Base-by-base conservation (phyloP, 2,888 invertebrate species). In the Mythimna lalbum region DNA sequence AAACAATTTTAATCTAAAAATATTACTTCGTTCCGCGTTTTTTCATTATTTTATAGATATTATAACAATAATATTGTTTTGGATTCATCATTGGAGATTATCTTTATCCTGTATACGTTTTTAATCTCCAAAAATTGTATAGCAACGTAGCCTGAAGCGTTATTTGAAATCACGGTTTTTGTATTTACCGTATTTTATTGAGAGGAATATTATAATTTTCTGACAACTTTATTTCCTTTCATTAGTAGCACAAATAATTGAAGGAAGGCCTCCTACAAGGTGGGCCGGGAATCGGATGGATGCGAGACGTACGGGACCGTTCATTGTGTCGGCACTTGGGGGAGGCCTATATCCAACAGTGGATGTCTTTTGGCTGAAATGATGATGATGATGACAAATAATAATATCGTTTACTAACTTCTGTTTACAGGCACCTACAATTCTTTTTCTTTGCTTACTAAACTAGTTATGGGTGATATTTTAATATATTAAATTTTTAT, bases 31-130 rank as follows among this genome's bases (percentile, higher is more conserved):
- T 50, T 39, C 36, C 5, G 23, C n/a, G 7, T 10, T n/a, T 55
- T 55, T 12, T n/a, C 21, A 19, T 31, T 7, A 53, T 53, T 27
- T 53, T 27, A 53, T n/a, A 56, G 47, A 21, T 49, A 33, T 19
- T 36, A 19, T 47, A 36, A 55, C 17, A 70, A 21, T 57, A 9
- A 21, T 2, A n/a, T 57, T 57, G 39, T 57, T 57, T 19, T 57
- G 27, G 53, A 47, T 69, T 69, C 27, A 39, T 50, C 36, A 72
- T 47, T n/a, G 33, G 12, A 36, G 47, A 47, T 70, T 21, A 55
- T 52, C 7, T 60, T 52, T 12, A 73, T 73, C 10, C 17, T 9
- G n/a, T n/a, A n/a, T n/a, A n/a, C n/a, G n/a, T n/a, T n/a, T n/a
- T n/a, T n/a, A n/a, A n/a, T n/a, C n/a, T n/a, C n/a, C 12, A 2